Evolutionary conservation across 2,797 vertebrate genomes (phyloP).

Genomic region (Squalus acanthias): DNA sequence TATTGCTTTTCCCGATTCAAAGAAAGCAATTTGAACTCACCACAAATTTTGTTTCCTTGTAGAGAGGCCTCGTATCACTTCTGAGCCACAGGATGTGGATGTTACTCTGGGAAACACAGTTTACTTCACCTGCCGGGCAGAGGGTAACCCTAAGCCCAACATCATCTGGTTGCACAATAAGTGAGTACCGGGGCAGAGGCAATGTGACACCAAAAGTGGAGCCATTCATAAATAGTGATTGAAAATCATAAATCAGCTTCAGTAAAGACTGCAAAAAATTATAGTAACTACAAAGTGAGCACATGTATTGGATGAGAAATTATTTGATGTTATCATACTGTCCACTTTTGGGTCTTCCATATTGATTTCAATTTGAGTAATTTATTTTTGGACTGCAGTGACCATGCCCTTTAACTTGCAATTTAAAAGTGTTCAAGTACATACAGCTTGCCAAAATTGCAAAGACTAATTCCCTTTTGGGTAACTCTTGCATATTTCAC

Average conservation of each 20-base stretch:
- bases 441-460: neutral
- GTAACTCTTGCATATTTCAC: neutral
- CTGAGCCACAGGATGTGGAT: constrained; percentile 39
- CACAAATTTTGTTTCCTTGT: neutral
- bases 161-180: constrained; percentile 40
- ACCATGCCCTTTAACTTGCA: neutral
- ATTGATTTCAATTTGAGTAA: neutral
- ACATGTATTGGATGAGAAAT: neutral
- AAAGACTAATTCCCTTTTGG: neutral
- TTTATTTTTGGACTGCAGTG: neutral
- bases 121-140: constrained; percentile 39
- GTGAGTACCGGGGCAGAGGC: constrained; percentile 2
- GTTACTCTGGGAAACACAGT: constrained; percentile 39
- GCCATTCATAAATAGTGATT: neutral
- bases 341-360: neutral
- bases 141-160: constrained; percentile 39
- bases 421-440: neutral
- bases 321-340: neutral
- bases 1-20: neutral
- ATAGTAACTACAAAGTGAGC: neutral
- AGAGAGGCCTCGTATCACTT: constrained; percentile 38
- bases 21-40: neutral
- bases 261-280: neutral
- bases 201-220: neutral
- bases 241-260: neutral